A percentile compares a stretch with the other conserved stretches of the same genome.
These are phyloP conservation scores for Napeogenes inachia DNA, from an alignment of 2,888 invertebrate species.

Conservation along the genomic window DNA sequence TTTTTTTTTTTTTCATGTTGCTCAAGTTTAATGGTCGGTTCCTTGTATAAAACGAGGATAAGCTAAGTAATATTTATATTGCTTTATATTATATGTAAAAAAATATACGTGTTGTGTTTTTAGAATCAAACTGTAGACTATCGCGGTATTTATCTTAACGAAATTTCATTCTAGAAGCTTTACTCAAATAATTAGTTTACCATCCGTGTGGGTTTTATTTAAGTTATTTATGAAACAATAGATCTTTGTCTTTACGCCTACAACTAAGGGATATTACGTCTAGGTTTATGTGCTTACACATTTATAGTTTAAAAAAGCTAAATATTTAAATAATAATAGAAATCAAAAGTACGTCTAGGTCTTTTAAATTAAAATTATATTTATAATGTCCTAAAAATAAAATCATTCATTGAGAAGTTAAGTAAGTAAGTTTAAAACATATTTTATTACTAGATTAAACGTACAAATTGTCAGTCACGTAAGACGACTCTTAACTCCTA, in stretches of 20 bases:
- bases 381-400: neutral
- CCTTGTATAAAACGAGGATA: too few species aligned
- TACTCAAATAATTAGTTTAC: neutral
- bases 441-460: too few species aligned
- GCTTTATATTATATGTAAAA: too few species aligned
- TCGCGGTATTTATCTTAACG: neutral
- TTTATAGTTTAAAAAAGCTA: neutral
- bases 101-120: too few species aligned
- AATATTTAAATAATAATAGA: neutral
- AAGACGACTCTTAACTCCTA: too few species aligned
- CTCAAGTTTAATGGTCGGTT: too few species aligned
- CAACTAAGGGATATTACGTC: neutral
- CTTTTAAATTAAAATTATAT: neutral
- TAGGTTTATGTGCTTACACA: neutral
- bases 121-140: too few species aligned
- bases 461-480: too few species aligned
- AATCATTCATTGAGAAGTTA: too few species aligned
- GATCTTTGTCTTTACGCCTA: conserved; percentile 2
- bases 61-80: too few species aligned
- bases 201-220: neutral
- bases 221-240: conserved; percentile 2
- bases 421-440: too few species aligned
- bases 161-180: neutral
- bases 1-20: too few species aligned
- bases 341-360: neutral